These are phyloP conservation scores for Lasioglossum zephyrum DNA, from an alignment of 2,888 invertebrate species.

Conservation along the genomic window DNA sequence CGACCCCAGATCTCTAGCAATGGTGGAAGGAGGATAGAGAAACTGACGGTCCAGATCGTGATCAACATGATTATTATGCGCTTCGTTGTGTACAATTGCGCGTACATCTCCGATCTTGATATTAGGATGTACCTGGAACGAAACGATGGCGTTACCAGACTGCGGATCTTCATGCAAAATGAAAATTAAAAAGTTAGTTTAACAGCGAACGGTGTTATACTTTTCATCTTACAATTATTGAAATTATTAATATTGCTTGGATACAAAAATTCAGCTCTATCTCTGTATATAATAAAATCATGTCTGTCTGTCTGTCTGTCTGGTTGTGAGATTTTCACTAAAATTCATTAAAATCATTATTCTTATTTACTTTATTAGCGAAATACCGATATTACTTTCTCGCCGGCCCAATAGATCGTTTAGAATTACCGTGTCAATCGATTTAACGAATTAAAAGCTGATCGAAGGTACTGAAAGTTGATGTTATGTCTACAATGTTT, in stretches of 20 bases:
- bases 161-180: not conserved
- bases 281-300: too few relatives aligned
- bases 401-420: too few relatives aligned
- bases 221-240: too few relatives aligned
- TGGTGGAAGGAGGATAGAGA: constrained; percentile 89
- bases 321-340: too few relatives aligned
- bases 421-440: not conserved
- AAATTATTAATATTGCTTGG: too few relatives aligned
- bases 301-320: too few relatives aligned
- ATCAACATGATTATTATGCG: constrained; percentile 92
- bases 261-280: too few relatives aligned
- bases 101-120: constrained; percentile 92
- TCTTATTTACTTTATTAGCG: too few relatives aligned
- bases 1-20: constrained; percentile 93
- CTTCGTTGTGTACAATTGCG: constrained; percentile 90
- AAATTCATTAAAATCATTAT: too few relatives aligned
- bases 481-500: too few relatives aligned
- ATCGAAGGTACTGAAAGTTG: not conserved
- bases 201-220: too few relatives aligned
- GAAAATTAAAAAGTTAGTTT: not conserved
- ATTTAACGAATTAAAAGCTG: not conserved
- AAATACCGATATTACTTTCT: too few relatives aligned
- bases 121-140: constrained; percentile 92
- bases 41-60: constrained; percentile 90
- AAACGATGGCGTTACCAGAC: not conserved